A percentile compares a stretch with the other conserved stretches of the same genome.
phyloP scores from a whole-genome alignment of 2,113 vertebrate species.

The Colius striatus region DNA sequence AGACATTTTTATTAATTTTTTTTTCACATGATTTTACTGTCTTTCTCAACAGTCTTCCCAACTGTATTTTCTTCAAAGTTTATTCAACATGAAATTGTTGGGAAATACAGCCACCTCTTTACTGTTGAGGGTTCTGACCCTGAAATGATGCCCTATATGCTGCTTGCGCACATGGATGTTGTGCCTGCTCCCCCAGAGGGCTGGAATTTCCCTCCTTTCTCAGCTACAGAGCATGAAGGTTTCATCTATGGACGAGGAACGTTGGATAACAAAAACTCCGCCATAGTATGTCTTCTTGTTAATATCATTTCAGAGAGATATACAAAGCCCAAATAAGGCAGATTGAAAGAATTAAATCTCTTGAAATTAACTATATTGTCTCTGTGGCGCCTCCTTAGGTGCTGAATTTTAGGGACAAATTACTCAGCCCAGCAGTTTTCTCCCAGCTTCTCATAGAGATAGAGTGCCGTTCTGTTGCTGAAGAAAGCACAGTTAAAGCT shows the following conservation, averaged over 20 bases:
- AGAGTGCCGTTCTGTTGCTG: neutral
- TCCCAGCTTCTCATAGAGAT: neutral
- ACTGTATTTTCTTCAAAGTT: constrained; percentile 86
- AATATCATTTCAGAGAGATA: neutral
- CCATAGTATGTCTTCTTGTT: constrained; percentile 79
- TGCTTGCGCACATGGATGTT: constrained; percentile 93
- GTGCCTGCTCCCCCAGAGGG: constrained; percentile 87
- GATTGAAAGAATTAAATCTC: neutral
- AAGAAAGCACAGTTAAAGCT: neutral
- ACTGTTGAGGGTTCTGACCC: constrained; percentile 81
- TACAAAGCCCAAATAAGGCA: neutral
- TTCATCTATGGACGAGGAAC: constrained; percentile 94
- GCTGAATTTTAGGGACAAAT: neutral
- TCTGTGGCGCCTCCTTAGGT: neutral
- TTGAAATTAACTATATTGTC: fast-evolving
- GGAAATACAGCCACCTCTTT: constrained; percentile 90
- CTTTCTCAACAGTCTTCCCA: constrained; percentile 84
- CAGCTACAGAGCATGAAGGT: constrained; percentile 86
- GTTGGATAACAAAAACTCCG: constrained; percentile 89
- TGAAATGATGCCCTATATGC: constrained; percentile 85
- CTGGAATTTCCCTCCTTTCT: constrained; percentile 93
- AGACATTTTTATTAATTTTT: neutral
- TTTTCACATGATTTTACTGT: neutral
- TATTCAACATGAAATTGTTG: constrained; percentile 88
- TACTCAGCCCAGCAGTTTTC: neutral